Evolutionary conservation across 2,797 vertebrate genomes (phyloP).

Genomic region (Notolabrus celidotus): DNA sequence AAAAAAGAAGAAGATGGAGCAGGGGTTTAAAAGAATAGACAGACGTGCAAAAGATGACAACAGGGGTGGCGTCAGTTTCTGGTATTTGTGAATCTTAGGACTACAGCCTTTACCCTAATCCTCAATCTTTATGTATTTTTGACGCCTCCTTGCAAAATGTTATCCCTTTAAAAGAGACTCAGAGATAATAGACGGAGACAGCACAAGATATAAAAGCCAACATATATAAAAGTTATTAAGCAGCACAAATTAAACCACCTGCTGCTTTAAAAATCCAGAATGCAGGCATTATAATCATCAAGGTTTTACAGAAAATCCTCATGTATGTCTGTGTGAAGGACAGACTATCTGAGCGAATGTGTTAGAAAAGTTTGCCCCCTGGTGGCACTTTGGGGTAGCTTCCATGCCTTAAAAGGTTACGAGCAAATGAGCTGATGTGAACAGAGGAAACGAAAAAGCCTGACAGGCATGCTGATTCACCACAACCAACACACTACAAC

Average conservation of each 20-base stretch:
- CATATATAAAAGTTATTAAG: not conserved
- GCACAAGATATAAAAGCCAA: no score
- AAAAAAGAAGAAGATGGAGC: not conserved
- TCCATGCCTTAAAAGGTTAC: not conserved
- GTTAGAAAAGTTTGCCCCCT: slow-evolving; percentile 79
- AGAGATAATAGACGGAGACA: no score
- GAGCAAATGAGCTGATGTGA: slow-evolving; percentile 28
- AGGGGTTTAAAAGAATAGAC: not conserved
- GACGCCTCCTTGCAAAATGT: no score
- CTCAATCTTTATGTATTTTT: no score
- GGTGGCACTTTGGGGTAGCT: slow-evolving; percentile 60
- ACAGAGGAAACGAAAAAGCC: slow-evolving; percentile 11
- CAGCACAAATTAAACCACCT: not conserved
- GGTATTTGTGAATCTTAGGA: no score
- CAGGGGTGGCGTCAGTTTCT: no score
- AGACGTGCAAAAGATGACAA: no score
- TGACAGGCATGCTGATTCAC: slow-evolving; percentile 46
- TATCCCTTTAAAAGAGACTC: no score
- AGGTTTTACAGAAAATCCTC: slow-evolving; percentile 9
- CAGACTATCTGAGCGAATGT: slow-evolving; percentile 37
- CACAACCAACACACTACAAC: slow-evolving; percentile 25
- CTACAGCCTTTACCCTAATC: no score
- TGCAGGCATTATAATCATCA: not conserved
- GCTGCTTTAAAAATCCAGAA: not conserved
- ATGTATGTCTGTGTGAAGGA: slow-evolving; percentile 28